Base-by-base conservation (phyloP, 2,113 vertebrate species). In the Vicugna pacos region DNA sequence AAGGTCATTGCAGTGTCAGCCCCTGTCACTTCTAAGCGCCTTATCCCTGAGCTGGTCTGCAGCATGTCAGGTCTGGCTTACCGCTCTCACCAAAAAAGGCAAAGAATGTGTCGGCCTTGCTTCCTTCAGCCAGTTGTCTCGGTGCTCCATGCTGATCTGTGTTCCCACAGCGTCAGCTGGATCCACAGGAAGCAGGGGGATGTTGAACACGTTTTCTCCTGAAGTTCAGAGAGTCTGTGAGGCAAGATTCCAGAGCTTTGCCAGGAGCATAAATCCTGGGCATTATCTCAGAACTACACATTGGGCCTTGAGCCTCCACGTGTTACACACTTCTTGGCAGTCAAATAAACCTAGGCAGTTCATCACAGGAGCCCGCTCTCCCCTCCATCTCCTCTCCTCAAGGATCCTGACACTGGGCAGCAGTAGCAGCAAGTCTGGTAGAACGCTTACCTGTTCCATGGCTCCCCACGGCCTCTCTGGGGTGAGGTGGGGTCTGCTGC, bases 1-100 rank as follows among this genome's bases (percentile, higher is more conserved):
- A 75, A 81, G 73, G 82, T 95, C 67, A 93, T 62, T 0, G 0
- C 35, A 42, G 48, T 98, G 97, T 96, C 58, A n/a, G 87, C 0
- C 64, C 95, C 97, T 97, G 42, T 8, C 83, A 75, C 95, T 93
- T 97, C 96, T 97, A 80, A 89, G 10, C 94, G 69, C 22, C 93
- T 96, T 97, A 96, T 82, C 96, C 90, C 82, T 85, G 91, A 92
- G 91, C 97, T 98, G 72, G 97, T 97, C 97, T 95, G 65, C 50
- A 97, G 96, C 75, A 56, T 95, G 96, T 94, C 94, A 89, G 93
- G 60, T 88, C 94, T 90, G 77, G 89, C 97, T 98, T 94, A 69
- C 96, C 97, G 92, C 97, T 97, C 94, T 92, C 83, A 77, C 97
- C 95, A 92, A 98, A 98, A 98, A 98, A 98, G 97, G 96, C 95